Base-by-base conservation (phyloP, 2,888 invertebrate species). In the Danaus chrysippus region DNA sequence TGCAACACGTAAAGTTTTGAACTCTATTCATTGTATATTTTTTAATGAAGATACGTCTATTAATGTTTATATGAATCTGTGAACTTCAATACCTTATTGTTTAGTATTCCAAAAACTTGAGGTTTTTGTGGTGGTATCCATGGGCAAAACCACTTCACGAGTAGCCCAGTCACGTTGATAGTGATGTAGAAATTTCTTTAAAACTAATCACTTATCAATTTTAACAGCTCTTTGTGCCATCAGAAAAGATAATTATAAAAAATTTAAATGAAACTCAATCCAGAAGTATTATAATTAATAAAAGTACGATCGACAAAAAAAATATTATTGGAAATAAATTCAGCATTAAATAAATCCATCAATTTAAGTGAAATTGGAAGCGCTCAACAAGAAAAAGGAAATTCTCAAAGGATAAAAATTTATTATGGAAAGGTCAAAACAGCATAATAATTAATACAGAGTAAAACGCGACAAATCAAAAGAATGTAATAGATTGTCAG, bases 91-190 rank as follows among this genome's bases (percentile, higher is more conserved):
- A 87, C 90, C 81, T 84, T 90, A 71, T 90, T 76, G 55, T 77
- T 87, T 43, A 91, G 70, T 23, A 89, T 69, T 1, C 94, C 94
- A 55, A 94, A 84, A 12, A 93, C 94, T 74, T 93, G 93, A 0
- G 95, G 95, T 68, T 91, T 91, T 68, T 92, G 91, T 3, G 94
- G 93, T 1, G 94, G 94, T 65, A 96, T 95, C 95, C 96, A 96
- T 79, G 96, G 95, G 82, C 96, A 92, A 77, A 93, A 95, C 96
- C 96, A 96, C 79, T 95, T 95, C 10, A 96, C 93, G 3, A 95
- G 95, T 17, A 96, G 84, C 0, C 94, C 94, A 0, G 92, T 91
- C 68, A 94, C 93, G 72, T 93, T 93, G 54, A 89, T 92, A 12
- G 92, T 92, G 13, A 93, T 84, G 70, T 94, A 96, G 73, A 11